phyloP scores from a whole-genome alignment of 2,797 vertebrate species.

The Gallinago solitaria region DNA sequence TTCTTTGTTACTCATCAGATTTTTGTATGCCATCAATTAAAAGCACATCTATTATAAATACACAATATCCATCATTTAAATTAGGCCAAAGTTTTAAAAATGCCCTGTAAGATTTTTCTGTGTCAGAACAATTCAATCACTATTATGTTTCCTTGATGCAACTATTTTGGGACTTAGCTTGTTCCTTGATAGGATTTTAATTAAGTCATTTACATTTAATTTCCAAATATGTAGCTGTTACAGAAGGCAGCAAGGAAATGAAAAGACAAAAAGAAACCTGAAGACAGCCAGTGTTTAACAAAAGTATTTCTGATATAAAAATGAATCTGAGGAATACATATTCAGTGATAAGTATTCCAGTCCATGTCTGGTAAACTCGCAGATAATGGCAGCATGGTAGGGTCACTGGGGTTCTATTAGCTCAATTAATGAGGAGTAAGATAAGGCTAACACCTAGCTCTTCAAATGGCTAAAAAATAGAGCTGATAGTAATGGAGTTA shows the following conservation, averaged over 20 bases:
- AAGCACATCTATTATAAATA: not conserved
- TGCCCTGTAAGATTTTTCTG: conserved; percentile 24
- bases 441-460: conserved; percentile 88
- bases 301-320: conserved; percentile 31
- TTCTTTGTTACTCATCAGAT: not conserved
- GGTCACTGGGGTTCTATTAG: conserved; percentile 93
- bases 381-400: conserved; percentile 80
- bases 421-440: conserved; percentile 99
- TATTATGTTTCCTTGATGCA: conserved; percentile 25
- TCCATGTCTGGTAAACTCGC: conserved; percentile 83
- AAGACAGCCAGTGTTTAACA: not conserved
- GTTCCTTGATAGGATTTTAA: conserved; percentile 62
- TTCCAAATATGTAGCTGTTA: conserved; percentile 1
- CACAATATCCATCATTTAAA: not conserved
- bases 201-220: conserved; percentile 64
- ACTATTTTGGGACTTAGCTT: conserved; percentile 48
- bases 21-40: conserved; percentile 10
- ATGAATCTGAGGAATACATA: conserved; percentile 20
- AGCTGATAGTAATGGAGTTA: conserved; percentile 98
- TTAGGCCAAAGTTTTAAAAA: conserved; percentile 44
- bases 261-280: not conserved
- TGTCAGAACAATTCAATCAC: conserved; percentile 22
- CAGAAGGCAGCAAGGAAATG: not conserved
- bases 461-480: conserved; percentile 87
- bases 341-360: conserved; percentile 85